Evolutionary conservation across 2,797 vertebrate genomes (phyloP).

Genomic region (Cirrhinus mrigala): DNA sequence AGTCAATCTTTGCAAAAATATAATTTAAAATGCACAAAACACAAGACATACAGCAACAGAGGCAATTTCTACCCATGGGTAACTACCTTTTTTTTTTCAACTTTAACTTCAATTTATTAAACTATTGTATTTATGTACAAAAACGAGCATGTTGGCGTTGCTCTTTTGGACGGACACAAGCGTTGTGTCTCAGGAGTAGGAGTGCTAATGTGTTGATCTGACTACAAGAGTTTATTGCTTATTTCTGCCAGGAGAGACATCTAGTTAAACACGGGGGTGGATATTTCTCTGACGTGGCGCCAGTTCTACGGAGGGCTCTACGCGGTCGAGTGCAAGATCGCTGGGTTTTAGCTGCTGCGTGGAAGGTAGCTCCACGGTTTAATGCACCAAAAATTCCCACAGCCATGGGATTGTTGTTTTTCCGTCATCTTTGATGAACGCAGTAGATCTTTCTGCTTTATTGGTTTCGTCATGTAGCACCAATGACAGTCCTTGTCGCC

Average conservation of each 20-base stretch:
- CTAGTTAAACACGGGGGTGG: conserved; percentile 65
- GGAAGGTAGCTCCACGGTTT: conserved; percentile 47
- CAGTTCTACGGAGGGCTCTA: conserved; percentile 71
- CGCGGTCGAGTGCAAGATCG: conserved; percentile 75
- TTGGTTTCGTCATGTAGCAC: conserved; percentile 59
- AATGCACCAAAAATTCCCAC: conserved; percentile 59
- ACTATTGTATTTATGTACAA: conserved; percentile 80
- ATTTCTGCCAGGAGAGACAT: conserved; percentile 77
- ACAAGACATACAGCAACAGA: conserved; percentile 81
- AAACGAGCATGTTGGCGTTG: conserved; percentile 65
- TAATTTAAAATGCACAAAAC: conserved; percentile 80
- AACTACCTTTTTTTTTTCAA: conserved; percentile 65
- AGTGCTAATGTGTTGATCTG: conserved; percentile 37
- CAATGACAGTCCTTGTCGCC: conserved; percentile 51
- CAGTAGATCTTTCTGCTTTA: conserved; percentile 44
- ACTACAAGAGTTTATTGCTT: conserved; percentile 81
- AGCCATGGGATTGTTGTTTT: conserved; percentile 43
- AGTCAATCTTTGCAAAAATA: conserved; percentile 70
- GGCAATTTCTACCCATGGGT: conserved; percentile 74
- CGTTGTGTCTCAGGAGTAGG: conserved; percentile 54
- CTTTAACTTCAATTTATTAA: conserved; percentile 74
- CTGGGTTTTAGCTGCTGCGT: conserved; percentile 74
- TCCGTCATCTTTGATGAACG: conserved; percentile 39
- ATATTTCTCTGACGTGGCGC: conserved; percentile 65
- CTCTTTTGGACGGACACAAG: conserved; percentile 72